Evolutionary conservation across 2,888 invertebrate species (phyloP).

Genomic region (Hirtodrosophila histrioides): DNA sequence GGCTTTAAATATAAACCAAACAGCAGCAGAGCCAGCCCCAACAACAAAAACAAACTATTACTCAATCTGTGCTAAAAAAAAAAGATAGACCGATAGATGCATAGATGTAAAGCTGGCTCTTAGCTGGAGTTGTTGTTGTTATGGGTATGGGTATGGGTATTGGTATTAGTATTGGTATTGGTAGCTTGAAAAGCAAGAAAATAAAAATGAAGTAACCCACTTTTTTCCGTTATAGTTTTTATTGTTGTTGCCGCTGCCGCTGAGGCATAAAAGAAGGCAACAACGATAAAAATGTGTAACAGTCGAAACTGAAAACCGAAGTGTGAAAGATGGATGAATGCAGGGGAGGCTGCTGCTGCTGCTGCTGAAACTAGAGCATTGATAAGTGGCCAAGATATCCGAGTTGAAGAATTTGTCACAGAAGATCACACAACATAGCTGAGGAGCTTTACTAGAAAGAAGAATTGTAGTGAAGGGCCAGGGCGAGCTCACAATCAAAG

Average conservation of each 20-base stretch:
- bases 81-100: conserved; percentile 69
- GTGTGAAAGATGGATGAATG: conserved; percentile 56
- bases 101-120: conserved; percentile 53
- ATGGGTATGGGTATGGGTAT: conserved; percentile 22
- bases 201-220: conserved; percentile 78
- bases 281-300: conserved; percentile 48
- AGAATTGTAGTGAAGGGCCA: no score
- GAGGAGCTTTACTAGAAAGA: not conserved
- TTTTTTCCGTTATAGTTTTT: conserved; percentile 69
- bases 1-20: conserved; percentile 74
- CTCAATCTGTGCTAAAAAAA: conserved; percentile 79
- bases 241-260: conserved; percentile 43
- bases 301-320: conserved; percentile 33
- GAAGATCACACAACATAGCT: not conserved
- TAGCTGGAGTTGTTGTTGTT: conserved; percentile 11
- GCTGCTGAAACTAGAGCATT: conserved; percentile 24
- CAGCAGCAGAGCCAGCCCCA: conserved; percentile 47
- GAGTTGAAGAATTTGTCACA: conserved; percentile 7
- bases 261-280: conserved; percentile 38
- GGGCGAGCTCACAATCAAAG: no score
- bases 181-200: conserved; percentile 64
- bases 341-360: conserved; percentile 4
- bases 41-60: conserved; percentile 67
- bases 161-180: conserved; percentile 41
- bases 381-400: conserved; percentile 14